Base-by-base conservation (phyloP, 92 coral and sea anemone genomes). In the Desmophyllum pertusum region DNA sequence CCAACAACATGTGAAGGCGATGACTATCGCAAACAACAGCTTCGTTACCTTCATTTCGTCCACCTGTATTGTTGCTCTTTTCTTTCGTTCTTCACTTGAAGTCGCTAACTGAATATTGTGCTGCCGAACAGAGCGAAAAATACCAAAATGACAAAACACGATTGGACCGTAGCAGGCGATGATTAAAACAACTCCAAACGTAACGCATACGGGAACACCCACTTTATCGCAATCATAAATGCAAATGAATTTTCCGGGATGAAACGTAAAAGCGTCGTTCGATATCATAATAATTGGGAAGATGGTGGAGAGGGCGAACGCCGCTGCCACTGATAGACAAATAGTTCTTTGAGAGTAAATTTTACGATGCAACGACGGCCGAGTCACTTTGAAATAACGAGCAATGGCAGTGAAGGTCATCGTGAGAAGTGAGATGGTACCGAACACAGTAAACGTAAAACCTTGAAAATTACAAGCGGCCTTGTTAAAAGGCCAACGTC, bases 331-430 rank as follows among this genome's bases (percentile, higher is more conserved):
- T 10, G 66, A 61, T 27, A 63, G 2, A 6, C 17, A 61, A 27
- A 63, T 45, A 27, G 43, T 61, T 25, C 73, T 78, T 41, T 40
- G 43, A 11, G 73, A 40, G 72, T 61, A 78, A 41, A 61, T 19
- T 27, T 62, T 61, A 14, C 72, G 83, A 59, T 78, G 82, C 21
- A 78, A 4, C 21, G 50, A 17, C 29, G 82, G 57, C 29, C 71
- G 39, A 14, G 71, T 27, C 71, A 78, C 71, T 42, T 59, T 61
- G 38, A 78, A 78, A 40, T 59, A 78, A 18, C 82, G 82, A 5
- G 70, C 71, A 30, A 63, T 78, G n/a, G 82, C 82, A 1, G 71
- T 78, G 10, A 78, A 31, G 2, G 82, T 45, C 82, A 78, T 78
- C 29, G 41, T 59, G 3, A 59, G 52, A 27, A 78, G 70, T 5